Evolutionary conservation across 2,113 vertebrate species (phyloP).

Genomic region (Capreolus pygargus): DNA sequence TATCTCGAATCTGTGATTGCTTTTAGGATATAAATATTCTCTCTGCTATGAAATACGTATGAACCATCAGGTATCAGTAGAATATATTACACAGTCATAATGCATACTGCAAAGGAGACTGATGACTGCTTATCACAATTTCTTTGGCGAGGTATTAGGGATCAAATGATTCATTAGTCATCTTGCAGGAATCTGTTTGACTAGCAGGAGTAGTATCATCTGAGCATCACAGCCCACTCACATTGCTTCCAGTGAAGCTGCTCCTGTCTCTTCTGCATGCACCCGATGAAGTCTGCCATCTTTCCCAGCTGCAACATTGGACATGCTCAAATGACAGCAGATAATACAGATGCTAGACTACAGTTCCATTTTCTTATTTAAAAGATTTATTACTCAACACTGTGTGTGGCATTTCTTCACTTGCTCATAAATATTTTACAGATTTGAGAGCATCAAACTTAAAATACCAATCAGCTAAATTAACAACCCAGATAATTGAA

Average conservation of each 20-base stretch:
- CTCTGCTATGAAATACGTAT: background rate
- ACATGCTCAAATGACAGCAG: background rate
- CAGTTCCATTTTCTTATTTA: background rate
- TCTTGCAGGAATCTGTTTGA: conserved; percentile 23
- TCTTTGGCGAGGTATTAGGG: background rate
- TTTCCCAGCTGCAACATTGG: background rate
- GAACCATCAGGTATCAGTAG: background rate
- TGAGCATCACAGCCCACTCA: background rate
- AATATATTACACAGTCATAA: background rate
- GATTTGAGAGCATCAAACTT: conserved; percentile 23
- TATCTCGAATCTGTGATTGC: background rate
- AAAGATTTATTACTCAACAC: background rate
- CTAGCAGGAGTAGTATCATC: background rate
- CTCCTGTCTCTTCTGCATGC: rapidly evolving
- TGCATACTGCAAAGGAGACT: background rate
- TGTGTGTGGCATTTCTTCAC: background rate
- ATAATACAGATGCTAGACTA: background rate
- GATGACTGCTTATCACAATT: background rate
- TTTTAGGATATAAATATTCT: conserved; percentile 32
- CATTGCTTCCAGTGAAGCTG: rapidly evolving
- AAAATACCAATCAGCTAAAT: conserved; percentile 52
- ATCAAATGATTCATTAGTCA: background rate
- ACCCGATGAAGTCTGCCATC: background rate
- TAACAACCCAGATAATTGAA: conserved; percentile 2
- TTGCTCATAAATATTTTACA: conserved; percentile 59